Conservation (phyloP, 2,888 invertebrate genomes). For the Heliconius cydno region DNA sequence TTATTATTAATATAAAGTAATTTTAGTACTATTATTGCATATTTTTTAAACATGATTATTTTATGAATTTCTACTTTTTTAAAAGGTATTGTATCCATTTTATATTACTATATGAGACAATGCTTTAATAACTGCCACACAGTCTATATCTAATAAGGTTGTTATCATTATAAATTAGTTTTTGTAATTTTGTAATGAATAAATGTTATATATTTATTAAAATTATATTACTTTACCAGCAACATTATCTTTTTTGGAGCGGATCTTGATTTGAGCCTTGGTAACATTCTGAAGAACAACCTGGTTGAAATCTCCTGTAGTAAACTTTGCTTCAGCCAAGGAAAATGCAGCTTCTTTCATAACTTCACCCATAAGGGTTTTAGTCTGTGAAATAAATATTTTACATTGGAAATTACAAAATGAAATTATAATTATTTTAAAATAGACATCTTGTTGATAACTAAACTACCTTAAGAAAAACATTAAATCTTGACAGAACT, state of each 20-base stretch:
- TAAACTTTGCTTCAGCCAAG: constrained; percentile 98
- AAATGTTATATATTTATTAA: background rate
- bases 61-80: too few species aligned
- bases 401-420: background rate
- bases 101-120: too few species aligned
- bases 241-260: constrained; percentile 99
- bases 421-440: background rate
- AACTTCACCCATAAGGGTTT: constrained; percentile 98
- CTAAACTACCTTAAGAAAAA: background rate
- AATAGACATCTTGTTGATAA: background rate
- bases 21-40: too few species aligned
- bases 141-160: too few species aligned
- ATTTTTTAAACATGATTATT: too few species aligned
- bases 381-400: constrained; percentile 86
- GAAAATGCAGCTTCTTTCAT: constrained; percentile 99
- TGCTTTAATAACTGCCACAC: too few species aligned
- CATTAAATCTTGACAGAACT: too few species aligned
- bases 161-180: too few species aligned
- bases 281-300: constrained; percentile 99
- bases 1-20: too few species aligned
- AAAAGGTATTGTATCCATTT: too few species aligned
- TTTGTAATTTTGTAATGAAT: background rate
- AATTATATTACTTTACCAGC: constrained; percentile 86
- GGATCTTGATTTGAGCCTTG: constrained; percentile 98
- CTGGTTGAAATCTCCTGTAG: constrained; percentile 99